phyloP scores from a whole-genome alignment of 2,797 vertebrate genomes.

The Thalassophryne amazonica region DNA sequence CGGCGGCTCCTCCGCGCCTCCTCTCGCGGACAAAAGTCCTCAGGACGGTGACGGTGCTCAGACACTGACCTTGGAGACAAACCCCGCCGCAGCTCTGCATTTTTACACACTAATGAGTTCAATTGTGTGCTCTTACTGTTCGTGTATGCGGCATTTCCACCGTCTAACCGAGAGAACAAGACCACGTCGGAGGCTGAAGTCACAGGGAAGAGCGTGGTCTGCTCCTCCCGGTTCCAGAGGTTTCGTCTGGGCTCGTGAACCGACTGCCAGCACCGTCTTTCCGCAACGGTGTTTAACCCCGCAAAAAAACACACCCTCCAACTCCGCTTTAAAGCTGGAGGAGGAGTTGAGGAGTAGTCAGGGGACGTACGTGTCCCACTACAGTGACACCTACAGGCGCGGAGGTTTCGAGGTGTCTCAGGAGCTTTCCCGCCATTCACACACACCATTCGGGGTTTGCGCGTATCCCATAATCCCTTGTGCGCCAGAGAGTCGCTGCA shows the following conservation, averaged over 20 bases:
- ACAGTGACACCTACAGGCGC: constrained; percentile 74
- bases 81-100: constrained; percentile 33
- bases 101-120: neutral
- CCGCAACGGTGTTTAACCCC: constrained; percentile 37
- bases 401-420: constrained; percentile 54
- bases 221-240: neutral
- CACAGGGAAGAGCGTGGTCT: neutral
- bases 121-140: constrained; percentile 45
- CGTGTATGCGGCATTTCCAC: constrained; percentile 25
- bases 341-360: constrained; percentile 15
- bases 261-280: constrained; percentile 1
- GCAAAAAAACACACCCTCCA: constrained; percentile 71
- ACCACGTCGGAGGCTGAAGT: constrained; percentile 14
- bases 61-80: constrained; percentile 66
- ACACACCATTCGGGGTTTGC: too few species aligned
- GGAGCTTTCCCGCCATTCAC: too few species aligned
- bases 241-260: neutral
- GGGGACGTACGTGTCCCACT: neutral
- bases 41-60: constrained; percentile 30
- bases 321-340: constrained; percentile 54
- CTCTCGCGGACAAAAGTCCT: constrained; percentile 13
- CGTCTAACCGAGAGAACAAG: constrained; percentile 16
- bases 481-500: too few species aligned
- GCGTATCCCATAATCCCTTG: too few species aligned
- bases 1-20: constrained; percentile 41